Base-by-base conservation (phyloP, 1,140 invertebrate genomes). In the Aphelenchoides avenae region DNA sequence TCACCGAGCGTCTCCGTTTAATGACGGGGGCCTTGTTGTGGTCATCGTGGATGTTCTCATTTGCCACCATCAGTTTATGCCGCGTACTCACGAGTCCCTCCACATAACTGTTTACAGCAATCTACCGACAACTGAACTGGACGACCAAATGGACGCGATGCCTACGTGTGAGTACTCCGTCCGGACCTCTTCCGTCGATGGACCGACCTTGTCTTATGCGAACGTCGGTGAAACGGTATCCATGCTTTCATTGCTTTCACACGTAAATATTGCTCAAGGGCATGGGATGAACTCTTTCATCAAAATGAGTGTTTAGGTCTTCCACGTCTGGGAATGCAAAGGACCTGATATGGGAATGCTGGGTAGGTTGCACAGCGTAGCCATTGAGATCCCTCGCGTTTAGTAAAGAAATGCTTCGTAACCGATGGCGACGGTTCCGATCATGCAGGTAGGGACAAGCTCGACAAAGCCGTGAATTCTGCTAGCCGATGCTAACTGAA, bases 371-470 rank as follows among this genome's bases (percentile, higher is more conserved):
- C 36, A 40, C 9, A 3, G 0, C 9, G 27, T 11, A 5, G n/a
- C n/a, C 3, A 18, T 11, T 9, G 27, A 51, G 5, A 39, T 3
- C 18, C 0, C 13, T 39, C 37, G 5, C 29, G 18, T 11, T 20
- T 1, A 13, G 3, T 9, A 9, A 9, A 40, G 39, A 31, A 73
- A 53, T 74, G 71, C 44, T 77, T 75, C 43, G 72, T 75, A n/a
- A 75, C 74, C 0, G 72, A 75, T 53, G 72, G 72, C 6, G 72
- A 75, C 42, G 72, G 75, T 0, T 74, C 75, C 33, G 75, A 75
- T 29, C 74, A 75, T 44, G 65, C 68, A 9, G 72, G 76, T 27
- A 57, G 76, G 9, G 75, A 75, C 52, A 50, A 66, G 26, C 58
- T 73, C 37, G n/a, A n/a, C n/a, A n/a, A n/a, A n/a, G n/a, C n/a